These are phyloP conservation scores for Protonemura montana DNA, from an alignment of 2,888 invertebrate genomes.

Conservation along the genomic window DNA sequence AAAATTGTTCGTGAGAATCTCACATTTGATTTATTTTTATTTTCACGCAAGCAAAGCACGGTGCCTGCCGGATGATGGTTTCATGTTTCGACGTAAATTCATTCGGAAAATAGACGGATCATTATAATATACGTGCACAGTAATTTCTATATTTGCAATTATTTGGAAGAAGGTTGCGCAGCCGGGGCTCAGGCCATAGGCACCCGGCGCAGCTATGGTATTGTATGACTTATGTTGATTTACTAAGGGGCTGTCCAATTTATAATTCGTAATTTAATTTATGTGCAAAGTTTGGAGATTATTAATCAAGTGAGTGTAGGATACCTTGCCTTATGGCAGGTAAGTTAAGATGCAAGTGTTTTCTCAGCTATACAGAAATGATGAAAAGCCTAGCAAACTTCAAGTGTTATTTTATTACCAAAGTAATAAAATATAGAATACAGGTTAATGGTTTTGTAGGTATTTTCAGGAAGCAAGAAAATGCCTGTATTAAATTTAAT, in stretches of 20 bases:
- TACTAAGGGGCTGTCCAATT: neutral
- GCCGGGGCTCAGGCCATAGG: no score
- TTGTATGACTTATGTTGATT: neutral
- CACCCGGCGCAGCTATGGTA: neutral
- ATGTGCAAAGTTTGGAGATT: conserved; percentile 3
- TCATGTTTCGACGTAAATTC: no score
- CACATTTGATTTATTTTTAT: no score
- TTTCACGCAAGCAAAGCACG: no score
- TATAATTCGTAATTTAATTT: conserved; percentile 12
- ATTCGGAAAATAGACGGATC: no score
- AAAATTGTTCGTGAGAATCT: no score
- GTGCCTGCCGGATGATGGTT: no score
- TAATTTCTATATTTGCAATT: neutral
- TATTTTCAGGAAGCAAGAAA: neutral
- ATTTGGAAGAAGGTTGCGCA: neutral
- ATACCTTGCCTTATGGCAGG: neutral
- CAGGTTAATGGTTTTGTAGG: conserved; percentile 7
- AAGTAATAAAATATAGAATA: neutral
- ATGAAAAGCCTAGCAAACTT: neutral
- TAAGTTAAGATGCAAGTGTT: neutral
- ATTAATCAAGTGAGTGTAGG: neutral
- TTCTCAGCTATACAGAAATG: neutral
- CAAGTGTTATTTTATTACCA: neutral
- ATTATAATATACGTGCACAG: neutral
- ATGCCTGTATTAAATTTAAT: neutral